These are phyloP conservation scores for Gymnothorax javanicus DNA, from an alignment of 2,797 vertebrate genomes.

Conservation along the genomic window DNA sequence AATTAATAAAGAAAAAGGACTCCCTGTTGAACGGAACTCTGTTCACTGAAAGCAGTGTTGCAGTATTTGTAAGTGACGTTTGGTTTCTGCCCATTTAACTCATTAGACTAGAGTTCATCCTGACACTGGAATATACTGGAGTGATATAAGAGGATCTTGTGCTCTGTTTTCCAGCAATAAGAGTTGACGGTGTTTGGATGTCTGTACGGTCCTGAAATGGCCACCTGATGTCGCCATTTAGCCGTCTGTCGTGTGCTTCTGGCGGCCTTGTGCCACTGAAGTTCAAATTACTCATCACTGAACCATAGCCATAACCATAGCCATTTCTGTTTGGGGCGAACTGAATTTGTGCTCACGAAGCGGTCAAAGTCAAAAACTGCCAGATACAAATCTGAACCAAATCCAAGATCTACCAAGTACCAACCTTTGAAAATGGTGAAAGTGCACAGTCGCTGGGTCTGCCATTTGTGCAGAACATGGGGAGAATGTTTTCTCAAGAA, in stretches of 20 bases:
- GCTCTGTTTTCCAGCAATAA: neutral
- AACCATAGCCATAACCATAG: neutral
- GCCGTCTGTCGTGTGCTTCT: neutral
- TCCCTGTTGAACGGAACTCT: constrained; percentile 7
- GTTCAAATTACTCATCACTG: neutral
- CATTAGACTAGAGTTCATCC: constrained; percentile 18
- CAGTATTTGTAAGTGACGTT: neutral
- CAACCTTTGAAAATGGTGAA: too few relatives aligned
- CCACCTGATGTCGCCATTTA: constrained; percentile 1
- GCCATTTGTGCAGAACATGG: too few relatives aligned
- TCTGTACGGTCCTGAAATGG: neutral
- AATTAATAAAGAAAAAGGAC: constrained; percentile 63
- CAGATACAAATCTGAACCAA: too few relatives aligned
- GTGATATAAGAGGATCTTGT: too few relatives aligned
- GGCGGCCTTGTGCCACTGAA: neutral
- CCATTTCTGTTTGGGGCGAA: neutral
- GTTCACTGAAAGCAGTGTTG: neutral
- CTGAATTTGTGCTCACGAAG: too few relatives aligned
- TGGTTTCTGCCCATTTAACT: neutral
- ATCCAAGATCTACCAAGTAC: too few relatives aligned
- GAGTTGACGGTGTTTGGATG: neutral
- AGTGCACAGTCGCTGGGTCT: too few relatives aligned
- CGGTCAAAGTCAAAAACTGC: too few relatives aligned
- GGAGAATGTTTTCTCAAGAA: too few relatives aligned
- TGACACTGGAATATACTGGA: neutral